A percentile compares a stretch with the other conserved stretches of the same genome.
Conservation (phyloP, 2,888 invertebrate genomes). For the Scaptomyza tumidula region DNA sequence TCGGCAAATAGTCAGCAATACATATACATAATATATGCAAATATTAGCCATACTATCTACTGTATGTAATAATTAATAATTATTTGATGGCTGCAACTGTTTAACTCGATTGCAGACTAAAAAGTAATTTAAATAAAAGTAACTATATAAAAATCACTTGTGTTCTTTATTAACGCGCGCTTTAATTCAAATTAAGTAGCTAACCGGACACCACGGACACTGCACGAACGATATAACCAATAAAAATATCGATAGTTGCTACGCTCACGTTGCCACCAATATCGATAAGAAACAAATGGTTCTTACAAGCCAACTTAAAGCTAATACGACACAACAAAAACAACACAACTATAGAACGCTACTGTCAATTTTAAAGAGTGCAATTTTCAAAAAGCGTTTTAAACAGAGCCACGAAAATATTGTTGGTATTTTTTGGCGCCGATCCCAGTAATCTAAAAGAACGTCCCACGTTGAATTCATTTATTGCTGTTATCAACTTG, state of each 20-base stretch:
- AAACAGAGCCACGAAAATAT: too few species aligned
- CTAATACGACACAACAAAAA: too few species aligned
- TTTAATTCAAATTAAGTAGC: neutral
- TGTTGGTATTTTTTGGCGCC: neutral
- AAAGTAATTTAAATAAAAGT: constrained; percentile 51
- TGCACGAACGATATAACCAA: neutral
- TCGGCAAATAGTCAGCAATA: constrained; percentile 69
- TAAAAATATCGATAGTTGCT: neutral
- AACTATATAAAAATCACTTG: constrained; percentile 30
- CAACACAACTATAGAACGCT: too few species aligned
- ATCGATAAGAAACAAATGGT: neutral
- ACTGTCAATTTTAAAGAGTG: too few species aligned
- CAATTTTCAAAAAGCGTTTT: too few species aligned
- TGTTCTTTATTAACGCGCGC: neutral
- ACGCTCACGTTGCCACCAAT: too few species aligned
- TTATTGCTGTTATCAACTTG: neutral
- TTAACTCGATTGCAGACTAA: constrained; percentile 37
- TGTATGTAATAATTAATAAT: constrained; percentile 40
- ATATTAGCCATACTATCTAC: constrained; percentile 48
- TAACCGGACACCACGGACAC: neutral
- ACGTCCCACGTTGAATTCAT: neutral
- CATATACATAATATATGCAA: constrained; percentile 35
- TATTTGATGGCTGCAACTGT: constrained; percentile 19
- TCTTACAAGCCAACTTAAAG: too few species aligned
- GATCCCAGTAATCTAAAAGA: neutral